Evolutionary conservation across 1,140 invertebrate genomes (phyloP), one percentile per base, ranked within the genome.

Genomic region (Cydia splendana): DNA sequence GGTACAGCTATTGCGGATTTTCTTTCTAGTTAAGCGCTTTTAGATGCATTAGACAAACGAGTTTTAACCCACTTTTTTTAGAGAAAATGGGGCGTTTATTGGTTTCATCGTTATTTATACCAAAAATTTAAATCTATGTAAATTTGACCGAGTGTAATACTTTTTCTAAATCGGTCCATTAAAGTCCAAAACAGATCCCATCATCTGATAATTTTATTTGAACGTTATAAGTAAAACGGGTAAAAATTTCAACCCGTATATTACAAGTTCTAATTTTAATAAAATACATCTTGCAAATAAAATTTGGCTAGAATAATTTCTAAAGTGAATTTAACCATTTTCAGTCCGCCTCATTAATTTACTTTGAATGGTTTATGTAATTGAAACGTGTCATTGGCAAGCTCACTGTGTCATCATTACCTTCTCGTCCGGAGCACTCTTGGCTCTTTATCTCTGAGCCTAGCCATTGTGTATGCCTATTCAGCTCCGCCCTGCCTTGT

Each of bases 1-100:
- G 67, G 67, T 71, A 18, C 34, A 71, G 67, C 30, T 38, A 18
- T 71, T 42, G 34, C 34, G 67, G 67, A 71, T 38, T 42, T 71
- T 13, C 15, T 20, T 45, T 15, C n/a, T 20, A 38, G 67, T 38
- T 71, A 42, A 38, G n/a, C 30, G 30, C 15, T 10, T 18, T 38
- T 71, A 18, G 18, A 24, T 5, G 67, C 30, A 71, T 38, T 42
- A 38, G 20, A n/a, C 2, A 53, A 62, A 62, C 20, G 20, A 10
- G 57, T 24, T 24, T 62, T 24, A 62, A 62, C 18, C 18, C 57
- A 10, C 9, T 57, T 10, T n/a, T 51, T 51, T 57, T 57, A 62
- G 57, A 62, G 57, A 24, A 62, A 24, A 24, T 62, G n/a, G 10
- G 7, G 7, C 18, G 18, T 20, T 62, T 53, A n/a, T 13, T 48